Conservation (phyloP, 2,797 vertebrate species). For the Parauchenoglanis punctatus region DNA sequence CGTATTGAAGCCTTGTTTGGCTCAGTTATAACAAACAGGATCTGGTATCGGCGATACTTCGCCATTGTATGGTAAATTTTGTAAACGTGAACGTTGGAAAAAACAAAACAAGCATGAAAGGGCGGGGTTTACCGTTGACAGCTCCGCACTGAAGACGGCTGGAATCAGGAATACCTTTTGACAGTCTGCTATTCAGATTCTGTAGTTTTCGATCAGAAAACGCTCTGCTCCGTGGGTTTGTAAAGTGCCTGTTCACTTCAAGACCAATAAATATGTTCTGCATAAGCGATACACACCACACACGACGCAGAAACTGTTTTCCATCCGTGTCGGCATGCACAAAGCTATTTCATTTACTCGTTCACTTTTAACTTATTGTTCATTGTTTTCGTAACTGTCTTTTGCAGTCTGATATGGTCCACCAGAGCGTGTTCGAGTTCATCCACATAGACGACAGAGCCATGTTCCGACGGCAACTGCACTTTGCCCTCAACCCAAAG, state of each 20-base stretch:
- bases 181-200: not conserved
- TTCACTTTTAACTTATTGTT: not conserved
- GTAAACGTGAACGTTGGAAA: not conserved
- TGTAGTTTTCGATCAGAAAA: not conserved
- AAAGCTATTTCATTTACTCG: not conserved
- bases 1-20: not conserved
- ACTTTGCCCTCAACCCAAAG: conserved; percentile 67
- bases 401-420: conserved; percentile 81
- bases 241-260: not conserved
- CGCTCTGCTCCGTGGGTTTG: not conserved
- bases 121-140: not conserved
- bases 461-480: conserved; percentile 76
- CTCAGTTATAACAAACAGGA: not conserved
- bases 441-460: conserved; percentile 80
- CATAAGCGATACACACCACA: not conserved
- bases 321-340: not conserved
- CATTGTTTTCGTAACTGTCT: conserved; percentile 7
- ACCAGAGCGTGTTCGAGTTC: conserved; percentile 82
- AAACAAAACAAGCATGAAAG: not conserved
- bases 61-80: not conserved
- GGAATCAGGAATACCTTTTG: not conserved
- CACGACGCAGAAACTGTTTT: not conserved
- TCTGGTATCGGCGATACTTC: not conserved
- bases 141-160: not conserved
- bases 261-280: not conserved